phyloP scores from a whole-genome alignment of 2,113 vertebrate genomes.

The Crypturellus undulatus region DNA sequence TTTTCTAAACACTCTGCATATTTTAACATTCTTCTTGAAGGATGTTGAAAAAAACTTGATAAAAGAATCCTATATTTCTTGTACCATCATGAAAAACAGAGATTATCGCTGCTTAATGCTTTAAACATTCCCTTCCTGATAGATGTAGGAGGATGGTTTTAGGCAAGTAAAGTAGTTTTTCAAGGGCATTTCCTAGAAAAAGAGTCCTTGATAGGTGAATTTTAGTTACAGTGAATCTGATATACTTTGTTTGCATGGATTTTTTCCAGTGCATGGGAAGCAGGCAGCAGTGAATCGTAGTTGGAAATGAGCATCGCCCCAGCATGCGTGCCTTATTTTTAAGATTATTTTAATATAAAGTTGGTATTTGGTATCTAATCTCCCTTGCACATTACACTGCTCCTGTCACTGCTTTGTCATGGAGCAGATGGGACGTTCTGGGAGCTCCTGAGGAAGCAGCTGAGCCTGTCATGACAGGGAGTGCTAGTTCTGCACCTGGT shows the following conservation, averaged over 20 bases:
- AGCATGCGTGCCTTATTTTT: not conserved
- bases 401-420: not conserved
- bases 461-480: not conserved
- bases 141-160: not conserved
- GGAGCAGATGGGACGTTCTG: not conserved
- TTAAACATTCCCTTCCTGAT: not conserved
- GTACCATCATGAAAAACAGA: not conserved
- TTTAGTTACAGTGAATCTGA: not conserved
- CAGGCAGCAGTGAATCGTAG: rapidly evolving
- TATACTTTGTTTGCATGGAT: not conserved
- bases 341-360: not conserved
- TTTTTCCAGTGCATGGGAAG: not conserved
- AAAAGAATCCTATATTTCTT: not conserved
- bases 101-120: not conserved
- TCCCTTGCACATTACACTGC: rapidly evolving
- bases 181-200: not conserved
- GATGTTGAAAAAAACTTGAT: not conserved
- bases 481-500: not conserved
- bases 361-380: not conserved
- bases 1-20: not conserved
- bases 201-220: not conserved
- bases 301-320: not conserved
- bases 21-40: not conserved
- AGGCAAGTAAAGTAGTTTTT: not conserved
- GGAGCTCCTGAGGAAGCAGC: not conserved